Evolutionary conservation across 1,140 invertebrate genomes (phyloP).

Genomic region (Tetragonula clypearis): DNA sequence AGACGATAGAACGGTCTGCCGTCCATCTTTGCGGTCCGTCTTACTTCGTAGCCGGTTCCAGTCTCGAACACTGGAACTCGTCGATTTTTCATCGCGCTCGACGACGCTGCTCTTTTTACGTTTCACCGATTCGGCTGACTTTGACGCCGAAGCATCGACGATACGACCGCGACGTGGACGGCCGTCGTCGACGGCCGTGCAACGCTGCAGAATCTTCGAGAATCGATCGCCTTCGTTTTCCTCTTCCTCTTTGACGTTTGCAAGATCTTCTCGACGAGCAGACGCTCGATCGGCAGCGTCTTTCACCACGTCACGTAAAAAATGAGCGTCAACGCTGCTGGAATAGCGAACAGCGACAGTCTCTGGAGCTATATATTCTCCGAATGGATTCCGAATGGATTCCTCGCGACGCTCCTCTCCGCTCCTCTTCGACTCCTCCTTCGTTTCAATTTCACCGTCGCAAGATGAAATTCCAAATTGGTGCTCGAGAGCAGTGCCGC

Average conservation of each 20-base stretch:
- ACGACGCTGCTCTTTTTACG: slow-evolving; percentile 7
- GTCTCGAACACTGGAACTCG: too few species aligned
- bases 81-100: too few species aligned
- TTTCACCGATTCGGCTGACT: slow-evolving; percentile 51
- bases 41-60: not conserved
- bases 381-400: not conserved
- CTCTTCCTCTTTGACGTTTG: slow-evolving; percentile 72
- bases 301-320: slow-evolving; percentile 61
- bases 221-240: slow-evolving; percentile 36
- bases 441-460: not conserved
- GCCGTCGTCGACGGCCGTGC: too few species aligned
- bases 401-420: not conserved
- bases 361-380: slow-evolving; percentile 26
- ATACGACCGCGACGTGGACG: too few species aligned
- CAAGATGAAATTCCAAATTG: not conserved
- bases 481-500: too few species aligned
- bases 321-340: slow-evolving; percentile 50
- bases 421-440: rapidly evolving
- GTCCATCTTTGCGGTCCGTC: not conserved
- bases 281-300: slow-evolving; percentile 60
- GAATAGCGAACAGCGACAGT: not conserved
- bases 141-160: too few species aligned
- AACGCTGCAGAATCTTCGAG: not conserved
- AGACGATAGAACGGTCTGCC: not conserved
- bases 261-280: slow-evolving; percentile 68